These are phyloP conservation scores for Hemithea aestivaria DNA, from an alignment of 2,888 invertebrate species.

Conservation along the genomic window DNA sequence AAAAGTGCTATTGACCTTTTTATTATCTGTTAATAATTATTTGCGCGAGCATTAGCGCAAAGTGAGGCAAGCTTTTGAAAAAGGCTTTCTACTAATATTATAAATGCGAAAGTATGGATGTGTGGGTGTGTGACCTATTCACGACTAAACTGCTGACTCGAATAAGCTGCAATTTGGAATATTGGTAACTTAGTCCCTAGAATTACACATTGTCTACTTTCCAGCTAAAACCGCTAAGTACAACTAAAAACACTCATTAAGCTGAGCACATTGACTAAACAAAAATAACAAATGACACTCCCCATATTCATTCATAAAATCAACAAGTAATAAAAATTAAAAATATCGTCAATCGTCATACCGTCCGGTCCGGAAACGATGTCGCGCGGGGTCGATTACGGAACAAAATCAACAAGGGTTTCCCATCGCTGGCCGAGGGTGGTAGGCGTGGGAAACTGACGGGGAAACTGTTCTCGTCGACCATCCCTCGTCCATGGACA, in stretches of 20 bases:
- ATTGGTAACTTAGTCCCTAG: too few relatives aligned
- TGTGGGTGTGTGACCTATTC: too few relatives aligned
- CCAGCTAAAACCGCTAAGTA: too few relatives aligned
- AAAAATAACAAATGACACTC: conserved; percentile 20
- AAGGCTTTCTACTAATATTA: too few relatives aligned
- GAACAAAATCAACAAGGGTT: conserved; percentile 71
- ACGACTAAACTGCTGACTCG: too few relatives aligned
- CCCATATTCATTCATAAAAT: conserved; percentile 35
- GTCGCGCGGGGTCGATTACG: conserved; percentile 54
- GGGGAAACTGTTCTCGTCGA: conserved; percentile 66
- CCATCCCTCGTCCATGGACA: conserved; percentile 43
- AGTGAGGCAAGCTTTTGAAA: too few relatives aligned
- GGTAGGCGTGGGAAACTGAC: conserved; percentile 65
- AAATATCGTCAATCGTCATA: conserved; percentile 43
- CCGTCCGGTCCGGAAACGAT: conserved; percentile 57
- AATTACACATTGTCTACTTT: conserved; percentile 1
- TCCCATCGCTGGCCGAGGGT: conserved; percentile 44
- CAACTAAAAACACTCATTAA: conserved; percentile 19
- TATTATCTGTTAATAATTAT: too few relatives aligned
- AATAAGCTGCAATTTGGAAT: too few relatives aligned
- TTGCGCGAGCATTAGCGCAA: too few relatives aligned
- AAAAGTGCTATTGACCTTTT: too few relatives aligned
- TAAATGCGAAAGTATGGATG: too few relatives aligned
- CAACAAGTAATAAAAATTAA: conserved; percentile 38
- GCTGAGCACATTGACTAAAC: conserved; percentile 19